Evolutionary conservation across 2,113 vertebrate species (phyloP).

Genomic region (Microcebus jonahi): DNA sequence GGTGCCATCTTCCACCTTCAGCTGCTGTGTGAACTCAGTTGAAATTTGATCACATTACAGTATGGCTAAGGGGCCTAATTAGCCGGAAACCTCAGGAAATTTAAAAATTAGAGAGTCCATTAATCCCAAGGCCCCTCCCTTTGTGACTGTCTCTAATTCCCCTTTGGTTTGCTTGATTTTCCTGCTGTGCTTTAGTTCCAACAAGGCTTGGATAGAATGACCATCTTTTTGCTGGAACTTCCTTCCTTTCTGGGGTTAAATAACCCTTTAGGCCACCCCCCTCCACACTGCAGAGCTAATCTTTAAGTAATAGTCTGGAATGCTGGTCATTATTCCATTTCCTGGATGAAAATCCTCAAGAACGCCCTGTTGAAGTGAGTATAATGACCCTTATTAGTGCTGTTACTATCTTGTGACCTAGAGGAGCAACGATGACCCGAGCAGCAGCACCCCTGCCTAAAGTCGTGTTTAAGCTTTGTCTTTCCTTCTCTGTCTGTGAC

Average conservation of each 20-base stretch:
- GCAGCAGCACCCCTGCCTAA: neutral
- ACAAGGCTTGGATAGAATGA: neutral
- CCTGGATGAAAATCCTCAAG: constrained; percentile 26
- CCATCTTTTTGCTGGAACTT: constrained; percentile 15
- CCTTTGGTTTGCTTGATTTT: constrained; percentile 17
- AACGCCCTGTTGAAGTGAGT: neutral
- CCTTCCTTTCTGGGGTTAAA: constrained; percentile 23
- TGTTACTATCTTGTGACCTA: neutral
- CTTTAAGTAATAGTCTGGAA: constrained; percentile 34
- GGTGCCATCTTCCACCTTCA: neutral
- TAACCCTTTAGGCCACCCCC: neutral
- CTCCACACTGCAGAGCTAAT: neutral
- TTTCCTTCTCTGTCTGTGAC: neutral
- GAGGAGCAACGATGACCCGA: neutral
- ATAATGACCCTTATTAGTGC: neutral
- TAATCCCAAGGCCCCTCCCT: constrained; percentile 37
- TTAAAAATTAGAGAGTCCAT: constrained; percentile 55
- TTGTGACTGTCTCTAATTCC: constrained; percentile 32
- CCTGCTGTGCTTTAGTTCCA: constrained; percentile 45
- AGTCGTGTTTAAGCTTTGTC: neutral
- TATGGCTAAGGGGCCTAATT: constrained; percentile 66
- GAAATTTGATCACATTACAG: constrained; percentile 67
- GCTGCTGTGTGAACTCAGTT: neutral
- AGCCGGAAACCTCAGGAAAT: constrained; percentile 67
- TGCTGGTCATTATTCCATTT: constrained; percentile 50